These are phyloP conservation scores for Harpagoxenus sublaevis DNA, from an alignment of 2,888 invertebrate species.

Conservation along the genomic window DNA sequence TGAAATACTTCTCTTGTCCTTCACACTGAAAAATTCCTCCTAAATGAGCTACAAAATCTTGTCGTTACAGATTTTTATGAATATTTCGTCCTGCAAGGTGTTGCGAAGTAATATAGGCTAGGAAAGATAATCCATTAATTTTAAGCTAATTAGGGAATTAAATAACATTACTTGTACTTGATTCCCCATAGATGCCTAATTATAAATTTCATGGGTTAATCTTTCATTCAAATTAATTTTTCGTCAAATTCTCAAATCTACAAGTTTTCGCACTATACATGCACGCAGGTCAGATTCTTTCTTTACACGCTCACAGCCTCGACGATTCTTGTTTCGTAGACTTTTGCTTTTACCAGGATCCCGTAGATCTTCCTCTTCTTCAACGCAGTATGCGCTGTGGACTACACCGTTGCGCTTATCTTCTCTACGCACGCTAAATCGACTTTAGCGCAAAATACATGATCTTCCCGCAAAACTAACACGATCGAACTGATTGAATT, in stretches of 20 bases:
- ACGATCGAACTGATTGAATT: conserved; percentile 72
- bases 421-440: conserved; percentile 34
- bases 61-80: conserved; percentile 12
- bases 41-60: conserved; percentile 21
- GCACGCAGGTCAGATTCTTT: neutral
- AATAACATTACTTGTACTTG: neutral
- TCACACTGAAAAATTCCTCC: conserved; percentile 18
- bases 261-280: neutral
- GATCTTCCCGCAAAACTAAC: conserved; percentile 52
- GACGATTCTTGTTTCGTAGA: neutral
- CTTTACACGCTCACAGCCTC: neutral
- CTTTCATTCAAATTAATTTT: neutral
- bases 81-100: neutral
- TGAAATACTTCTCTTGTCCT: conserved; percentile 42
- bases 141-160: neutral
- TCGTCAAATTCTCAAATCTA: neutral
- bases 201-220: neutral
- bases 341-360: neutral
- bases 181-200: neutral
- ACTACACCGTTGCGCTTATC: neutral
- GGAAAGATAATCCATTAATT: neutral
- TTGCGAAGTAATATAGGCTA: neutral
- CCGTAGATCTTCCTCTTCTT: neutral
- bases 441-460: conserved; percentile 49
- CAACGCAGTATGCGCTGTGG: neutral